These are phyloP conservation scores for Lepidostoma basale DNA, from an alignment of 1,140 invertebrate genomes.

Conservation along the genomic window DNA sequence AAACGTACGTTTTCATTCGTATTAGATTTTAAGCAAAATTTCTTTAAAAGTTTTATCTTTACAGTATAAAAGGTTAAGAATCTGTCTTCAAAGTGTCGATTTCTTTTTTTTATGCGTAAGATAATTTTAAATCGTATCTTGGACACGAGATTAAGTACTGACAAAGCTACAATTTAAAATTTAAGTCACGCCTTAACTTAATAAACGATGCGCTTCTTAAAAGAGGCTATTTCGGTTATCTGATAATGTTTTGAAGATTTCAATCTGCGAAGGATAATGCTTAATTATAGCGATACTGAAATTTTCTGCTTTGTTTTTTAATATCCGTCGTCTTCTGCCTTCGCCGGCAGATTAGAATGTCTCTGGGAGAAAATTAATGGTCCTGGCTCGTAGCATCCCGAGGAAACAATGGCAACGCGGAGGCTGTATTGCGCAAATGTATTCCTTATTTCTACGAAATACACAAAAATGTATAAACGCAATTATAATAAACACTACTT, in stretches of 20 bases:
- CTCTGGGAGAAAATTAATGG: slow-evolving; percentile 40
- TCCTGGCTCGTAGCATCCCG: neutral
- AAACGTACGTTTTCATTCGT: too few relatives aligned
- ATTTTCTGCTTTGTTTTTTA: slow-evolving; percentile 41
- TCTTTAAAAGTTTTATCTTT: too few relatives aligned
- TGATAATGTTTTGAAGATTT: slow-evolving; percentile 23
- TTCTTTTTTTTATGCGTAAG: too few relatives aligned
- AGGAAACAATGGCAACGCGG: neutral
- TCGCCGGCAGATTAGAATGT: slow-evolving; percentile 37
- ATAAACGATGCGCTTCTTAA: slow-evolving; percentile 3
- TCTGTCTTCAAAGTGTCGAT: too few relatives aligned
- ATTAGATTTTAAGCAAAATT: too few relatives aligned
- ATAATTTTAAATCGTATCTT: too few relatives aligned
- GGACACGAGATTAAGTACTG: too few relatives aligned
- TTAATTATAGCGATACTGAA: slow-evolving; percentile 38
- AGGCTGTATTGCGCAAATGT: neutral
- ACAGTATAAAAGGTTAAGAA: too few relatives aligned
- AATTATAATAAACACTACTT: too few relatives aligned
- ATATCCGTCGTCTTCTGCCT: slow-evolving; percentile 39
- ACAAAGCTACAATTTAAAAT: too few relatives aligned
- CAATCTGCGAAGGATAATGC: slow-evolving; percentile 27
- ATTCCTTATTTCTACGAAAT: slow-evolving; percentile 12
- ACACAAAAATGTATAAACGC: too few relatives aligned
- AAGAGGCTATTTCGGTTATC: slow-evolving; percentile 12
- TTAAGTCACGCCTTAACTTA: too few relatives aligned